phyloP scores from a whole-genome alignment of 2,888 invertebrate genomes.

The Cryptus armator region DNA sequence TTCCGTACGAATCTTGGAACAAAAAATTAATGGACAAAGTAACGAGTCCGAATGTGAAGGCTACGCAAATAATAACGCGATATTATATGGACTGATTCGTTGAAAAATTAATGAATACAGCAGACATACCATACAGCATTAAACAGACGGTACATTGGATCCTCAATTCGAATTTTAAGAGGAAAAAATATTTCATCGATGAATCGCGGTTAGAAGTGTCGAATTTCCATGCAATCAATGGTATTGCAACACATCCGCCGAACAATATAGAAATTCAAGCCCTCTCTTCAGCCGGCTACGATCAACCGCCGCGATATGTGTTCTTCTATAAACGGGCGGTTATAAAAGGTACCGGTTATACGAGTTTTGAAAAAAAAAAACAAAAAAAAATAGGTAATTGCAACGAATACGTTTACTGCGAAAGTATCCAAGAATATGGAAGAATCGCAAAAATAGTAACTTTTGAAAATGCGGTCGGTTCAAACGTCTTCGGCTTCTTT shows the following conservation, averaged over 20 bases:
- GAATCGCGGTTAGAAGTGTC: too few species aligned
- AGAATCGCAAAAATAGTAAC: background rate
- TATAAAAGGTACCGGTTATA: too few species aligned
- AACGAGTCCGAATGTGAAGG: background rate
- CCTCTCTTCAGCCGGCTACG: too few species aligned
- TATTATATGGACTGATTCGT: background rate
- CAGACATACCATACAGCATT: background rate
- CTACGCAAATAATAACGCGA: background rate
- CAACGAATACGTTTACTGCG: slow-evolving; percentile 2
- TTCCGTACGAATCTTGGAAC: background rate
- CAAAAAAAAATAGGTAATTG: background rate
- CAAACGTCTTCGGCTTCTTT: background rate
- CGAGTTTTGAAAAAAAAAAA: background rate
- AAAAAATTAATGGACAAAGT: slow-evolving; percentile 6
- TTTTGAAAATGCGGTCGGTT: background rate
- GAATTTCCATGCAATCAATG: too few species aligned
- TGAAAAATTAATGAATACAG: background rate
- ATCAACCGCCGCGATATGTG: too few species aligned
- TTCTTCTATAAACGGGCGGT: too few species aligned
- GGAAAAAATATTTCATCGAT: background rate
- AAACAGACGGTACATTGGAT: background rate
- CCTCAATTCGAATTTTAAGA: background rate
- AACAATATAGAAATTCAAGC: too few species aligned
- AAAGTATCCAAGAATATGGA: slow-evolving; percentile 1
- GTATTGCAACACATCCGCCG: too few species aligned